Conservation (phyloP, 1,140 invertebrate species). For the Wiebesia pumilae region DNA sequence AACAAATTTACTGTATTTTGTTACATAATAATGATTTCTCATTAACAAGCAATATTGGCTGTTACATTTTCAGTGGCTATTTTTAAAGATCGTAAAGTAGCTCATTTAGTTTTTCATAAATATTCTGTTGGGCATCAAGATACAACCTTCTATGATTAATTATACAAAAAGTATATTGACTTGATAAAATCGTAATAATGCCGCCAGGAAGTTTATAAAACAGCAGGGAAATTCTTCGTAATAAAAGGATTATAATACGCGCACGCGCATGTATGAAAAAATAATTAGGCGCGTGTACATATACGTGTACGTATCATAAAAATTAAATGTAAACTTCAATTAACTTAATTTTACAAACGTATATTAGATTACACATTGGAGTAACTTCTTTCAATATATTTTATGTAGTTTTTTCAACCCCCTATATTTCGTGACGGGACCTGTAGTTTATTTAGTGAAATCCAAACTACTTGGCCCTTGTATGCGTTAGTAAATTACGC, state of each 20-base stretch:
- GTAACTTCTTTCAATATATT: background rate
- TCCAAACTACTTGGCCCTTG: background rate
- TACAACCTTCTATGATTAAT: background rate
- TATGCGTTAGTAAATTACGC: background rate
- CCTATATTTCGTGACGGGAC: background rate
- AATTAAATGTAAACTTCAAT: slow-evolving; percentile 1
- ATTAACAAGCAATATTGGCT: background rate
- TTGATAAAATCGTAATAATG: slow-evolving; percentile 30
- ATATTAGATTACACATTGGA: background rate
- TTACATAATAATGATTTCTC: background rate
- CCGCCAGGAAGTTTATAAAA: slow-evolving; percentile 21
- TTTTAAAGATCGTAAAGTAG: background rate
- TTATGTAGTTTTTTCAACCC: background rate
- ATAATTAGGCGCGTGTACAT: background rate
- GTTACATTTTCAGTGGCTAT: background rate
- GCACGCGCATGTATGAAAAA: background rate
- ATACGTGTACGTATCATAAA: background rate
- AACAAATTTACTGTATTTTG: background rate
- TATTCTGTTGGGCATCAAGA: background rate
- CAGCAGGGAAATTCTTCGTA: background rate
- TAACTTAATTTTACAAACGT: background rate
- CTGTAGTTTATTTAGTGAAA: background rate
- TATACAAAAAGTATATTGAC: background rate
- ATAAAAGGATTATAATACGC: background rate
- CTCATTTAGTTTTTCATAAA: background rate